Percentiles rank a stretch among this genome's conserved stretches.
phyloP scores from a whole-genome alignment of 2,113 vertebrate species.

The Spermophilus dauricus region DNA sequence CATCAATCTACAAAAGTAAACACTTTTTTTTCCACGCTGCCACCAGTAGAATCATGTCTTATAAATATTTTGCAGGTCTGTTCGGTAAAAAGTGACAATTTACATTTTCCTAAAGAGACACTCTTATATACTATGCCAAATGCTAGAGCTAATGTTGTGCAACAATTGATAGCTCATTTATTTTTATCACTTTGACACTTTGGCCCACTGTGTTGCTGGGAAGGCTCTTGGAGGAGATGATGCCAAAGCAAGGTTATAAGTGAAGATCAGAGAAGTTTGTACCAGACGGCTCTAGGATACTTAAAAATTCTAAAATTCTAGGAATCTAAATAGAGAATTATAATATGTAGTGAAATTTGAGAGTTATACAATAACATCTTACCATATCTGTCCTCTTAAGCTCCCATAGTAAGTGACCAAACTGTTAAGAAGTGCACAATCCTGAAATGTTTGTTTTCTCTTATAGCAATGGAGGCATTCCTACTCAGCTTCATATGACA shows the following conservation, averaged over 20 bases:
- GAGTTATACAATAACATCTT: not conserved
- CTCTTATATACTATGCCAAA: not conserved
- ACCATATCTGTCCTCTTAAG: not conserved
- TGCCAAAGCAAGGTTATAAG: not conserved
- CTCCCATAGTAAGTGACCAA: not conserved
- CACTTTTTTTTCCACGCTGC: not conserved
- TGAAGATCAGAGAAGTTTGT: not conserved
- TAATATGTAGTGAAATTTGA: slow-evolving; percentile 37
- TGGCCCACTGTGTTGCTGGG: not conserved
- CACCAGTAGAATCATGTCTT: not conserved
- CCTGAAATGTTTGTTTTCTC: slow-evolving; percentile 75
- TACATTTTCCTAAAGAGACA: not conserved
- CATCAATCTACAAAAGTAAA: slow-evolving; percentile 6
- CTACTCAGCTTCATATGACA: slow-evolving; percentile 89
- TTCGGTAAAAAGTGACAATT: slow-evolving; percentile 9
- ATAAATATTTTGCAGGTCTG: slow-evolving; percentile 29
- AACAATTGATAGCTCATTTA: not conserved
- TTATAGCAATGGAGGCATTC: slow-evolving; percentile 91
- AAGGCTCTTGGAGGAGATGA: not conserved
- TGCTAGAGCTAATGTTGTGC: not conserved
- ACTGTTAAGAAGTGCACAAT: not conserved
- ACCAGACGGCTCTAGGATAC: not conserved
- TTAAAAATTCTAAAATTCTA: slow-evolving; percentile 18
- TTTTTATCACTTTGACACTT: not conserved
- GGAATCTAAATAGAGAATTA: not conserved